phyloP scores from a whole-genome alignment of 1,140 invertebrate species.

The Cydia fagiglandana region DNA sequence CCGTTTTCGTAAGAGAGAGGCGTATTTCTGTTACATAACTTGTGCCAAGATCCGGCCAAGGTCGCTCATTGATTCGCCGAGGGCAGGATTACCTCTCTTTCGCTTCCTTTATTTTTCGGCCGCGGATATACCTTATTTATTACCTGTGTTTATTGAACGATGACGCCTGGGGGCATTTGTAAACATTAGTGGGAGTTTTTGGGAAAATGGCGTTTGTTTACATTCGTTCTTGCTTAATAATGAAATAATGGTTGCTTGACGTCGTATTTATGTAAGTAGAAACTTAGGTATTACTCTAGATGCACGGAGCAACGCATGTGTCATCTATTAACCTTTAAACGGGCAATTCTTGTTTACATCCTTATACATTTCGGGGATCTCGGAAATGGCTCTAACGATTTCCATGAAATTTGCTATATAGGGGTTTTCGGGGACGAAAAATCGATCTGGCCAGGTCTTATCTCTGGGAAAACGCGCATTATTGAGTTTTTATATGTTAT shows the following conservation, averaged over 20 bases:
- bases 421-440: too few relatives aligned
- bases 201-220: background rate
- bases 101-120: slow-evolving; percentile 40
- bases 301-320: too few relatives aligned
- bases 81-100: slow-evolving; percentile 40
- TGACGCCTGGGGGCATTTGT: background rate
- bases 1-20: background rate
- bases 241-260: background rate
- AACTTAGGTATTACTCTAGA: background rate
- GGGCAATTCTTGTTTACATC: too few relatives aligned
- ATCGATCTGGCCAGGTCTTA: too few relatives aligned
- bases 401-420: too few relatives aligned
- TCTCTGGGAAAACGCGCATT: too few relatives aligned
- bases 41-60: background rate
- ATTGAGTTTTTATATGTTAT: too few relatives aligned
- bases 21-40: background rate
- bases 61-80: slow-evolving; percentile 38
- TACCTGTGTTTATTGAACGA: background rate
- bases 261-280: background rate
- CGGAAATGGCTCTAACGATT: too few relatives aligned
- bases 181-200: background rate
- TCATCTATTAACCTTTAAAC: too few relatives aligned
- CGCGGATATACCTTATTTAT: background rate
- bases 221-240: background rate
- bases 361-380: too few relatives aligned